Conservation (phyloP, 2,797 vertebrate species). For the Danio albolineatus region DNA sequence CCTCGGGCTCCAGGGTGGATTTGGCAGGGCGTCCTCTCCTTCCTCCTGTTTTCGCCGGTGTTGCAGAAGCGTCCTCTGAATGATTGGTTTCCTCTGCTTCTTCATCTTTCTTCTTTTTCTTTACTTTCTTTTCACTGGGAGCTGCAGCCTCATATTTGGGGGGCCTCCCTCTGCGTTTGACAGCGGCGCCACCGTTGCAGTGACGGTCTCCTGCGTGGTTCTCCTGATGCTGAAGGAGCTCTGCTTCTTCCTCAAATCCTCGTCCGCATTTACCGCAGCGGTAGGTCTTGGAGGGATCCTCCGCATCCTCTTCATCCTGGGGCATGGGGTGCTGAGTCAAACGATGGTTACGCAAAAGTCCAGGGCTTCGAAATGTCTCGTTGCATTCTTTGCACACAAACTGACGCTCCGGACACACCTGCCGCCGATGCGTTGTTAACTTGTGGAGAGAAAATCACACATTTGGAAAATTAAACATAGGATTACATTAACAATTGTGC, state of each 20-base stretch:
- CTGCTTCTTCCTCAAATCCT: conserved; percentile 76
- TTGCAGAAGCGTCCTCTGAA: conserved; percentile 52
- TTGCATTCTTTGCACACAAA: conserved; percentile 81
- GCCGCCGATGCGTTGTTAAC: conserved; percentile 81
- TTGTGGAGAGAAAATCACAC: conserved; percentile 47
- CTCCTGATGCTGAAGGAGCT: conserved; percentile 80
- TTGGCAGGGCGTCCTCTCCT: conserved; percentile 71
- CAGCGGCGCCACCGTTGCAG: conserved; percentile 74
- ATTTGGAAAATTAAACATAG: conserved; percentile 1
- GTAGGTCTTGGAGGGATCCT: conserved; percentile 75
- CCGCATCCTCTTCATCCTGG: conserved; percentile 71
- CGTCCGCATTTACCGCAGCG: conserved; percentile 80
- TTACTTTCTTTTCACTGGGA: conserved; percentile 75
- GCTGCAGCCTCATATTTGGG: conserved; percentile 66
- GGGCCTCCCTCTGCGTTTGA: conserved; percentile 79
- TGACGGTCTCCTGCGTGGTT: conserved; percentile 79
- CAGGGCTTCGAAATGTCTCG: conserved; percentile 81
- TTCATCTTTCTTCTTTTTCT: conserved; percentile 76
- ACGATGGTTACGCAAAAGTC: conserved; percentile 81
- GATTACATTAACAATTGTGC: not conserved
- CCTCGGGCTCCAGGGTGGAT: conserved; percentile 56
- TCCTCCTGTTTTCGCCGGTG: conserved; percentile 61
- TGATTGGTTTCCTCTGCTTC: conserved; percentile 56
- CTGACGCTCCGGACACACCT: conserved; percentile 83
- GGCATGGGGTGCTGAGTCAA: conserved; percentile 75